A percentile compares a stretch with the other conserved stretches of the same genome.
phyloP scores from a whole-genome alignment of 2,797 vertebrate species.

The Cichlasoma orientale region DNA sequence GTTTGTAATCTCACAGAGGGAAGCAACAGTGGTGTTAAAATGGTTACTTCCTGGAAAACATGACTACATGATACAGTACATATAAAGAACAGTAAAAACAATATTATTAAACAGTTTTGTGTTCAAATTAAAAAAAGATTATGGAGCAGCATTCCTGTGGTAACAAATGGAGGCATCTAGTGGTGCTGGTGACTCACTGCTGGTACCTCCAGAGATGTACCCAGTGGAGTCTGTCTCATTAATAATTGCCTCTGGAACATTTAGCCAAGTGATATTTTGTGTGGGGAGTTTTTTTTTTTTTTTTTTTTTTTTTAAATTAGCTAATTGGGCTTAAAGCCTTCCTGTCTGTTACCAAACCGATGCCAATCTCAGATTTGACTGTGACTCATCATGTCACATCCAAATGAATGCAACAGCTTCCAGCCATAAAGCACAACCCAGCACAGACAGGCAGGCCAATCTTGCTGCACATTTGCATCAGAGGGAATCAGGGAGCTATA shows the following conservation, averaged over 20 bases:
- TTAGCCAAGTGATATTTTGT: slow-evolving; percentile 13
- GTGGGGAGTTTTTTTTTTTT: slow-evolving; percentile 7
- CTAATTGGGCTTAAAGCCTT: slow-evolving; percentile 22
- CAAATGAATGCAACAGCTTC: slow-evolving; percentile 30
- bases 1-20: not conserved
- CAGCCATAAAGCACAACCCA: slow-evolving; percentile 16
- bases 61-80: not conserved
- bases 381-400: slow-evolving; percentile 44
- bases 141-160: slow-evolving; percentile 1
- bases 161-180: slow-evolving; percentile 61
- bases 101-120: not conserved
- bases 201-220: slow-evolving; percentile 4
- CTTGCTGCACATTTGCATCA: slow-evolving; percentile 52
- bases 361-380: slow-evolving; percentile 51
- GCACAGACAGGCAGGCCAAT: slow-evolving; percentile 36
- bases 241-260: slow-evolving; percentile 1
- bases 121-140: not conserved
- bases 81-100: not conserved
- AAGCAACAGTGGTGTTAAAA: not conserved
- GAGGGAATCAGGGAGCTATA: slow-evolving; percentile 39
- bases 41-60: not conserved
- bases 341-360: slow-evolving; percentile 28
- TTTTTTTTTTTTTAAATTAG: not conserved
- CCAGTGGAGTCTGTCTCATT: slow-evolving; percentile 9
- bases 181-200: slow-evolving; percentile 46